phyloP scores from a whole-genome alignment of 2,113 vertebrate species.

The Neofelis nebulosa region DNA sequence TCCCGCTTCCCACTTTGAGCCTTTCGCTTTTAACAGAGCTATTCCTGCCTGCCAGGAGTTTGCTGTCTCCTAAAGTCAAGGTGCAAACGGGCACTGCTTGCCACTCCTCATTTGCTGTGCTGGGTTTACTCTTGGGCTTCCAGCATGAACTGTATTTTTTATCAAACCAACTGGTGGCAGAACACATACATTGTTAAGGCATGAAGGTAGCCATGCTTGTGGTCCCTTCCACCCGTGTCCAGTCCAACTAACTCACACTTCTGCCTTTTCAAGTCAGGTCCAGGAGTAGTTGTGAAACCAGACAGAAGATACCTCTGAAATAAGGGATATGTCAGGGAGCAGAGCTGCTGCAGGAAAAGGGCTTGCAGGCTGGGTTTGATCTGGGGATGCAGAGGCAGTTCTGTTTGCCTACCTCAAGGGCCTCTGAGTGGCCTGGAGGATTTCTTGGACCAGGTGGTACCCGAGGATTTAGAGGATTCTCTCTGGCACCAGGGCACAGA shows the following conservation, averaged over 20 bases:
- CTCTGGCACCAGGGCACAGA: not conserved
- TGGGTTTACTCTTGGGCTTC: not conserved
- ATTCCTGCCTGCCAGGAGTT: not conserved
- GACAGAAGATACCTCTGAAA: not conserved
- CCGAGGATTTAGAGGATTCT: not conserved
- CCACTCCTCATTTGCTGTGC: not conserved
- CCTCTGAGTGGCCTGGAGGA: not conserved
- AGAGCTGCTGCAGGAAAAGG: not conserved
- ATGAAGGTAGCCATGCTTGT: not conserved
- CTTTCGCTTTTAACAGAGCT: not conserved
- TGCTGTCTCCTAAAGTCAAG: not conserved
- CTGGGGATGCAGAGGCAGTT: not conserved
- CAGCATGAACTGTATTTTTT: not conserved
- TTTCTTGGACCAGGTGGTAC: not conserved
- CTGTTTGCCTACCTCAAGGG: not conserved
- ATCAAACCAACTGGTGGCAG: not conserved
- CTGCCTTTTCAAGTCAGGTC: not conserved
- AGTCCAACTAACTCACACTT: not conserved
- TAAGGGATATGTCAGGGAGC: not conserved
- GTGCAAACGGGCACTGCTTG: not conserved
- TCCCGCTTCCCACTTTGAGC: not conserved
- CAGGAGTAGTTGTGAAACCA: not conserved
- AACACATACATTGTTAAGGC: not conserved
- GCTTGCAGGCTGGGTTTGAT: not conserved
- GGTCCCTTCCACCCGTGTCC: not conserved